These are phyloP conservation scores for Cosmia pyralina DNA, from an alignment of 2,888 invertebrate genomes.

Conservation along the genomic window DNA sequence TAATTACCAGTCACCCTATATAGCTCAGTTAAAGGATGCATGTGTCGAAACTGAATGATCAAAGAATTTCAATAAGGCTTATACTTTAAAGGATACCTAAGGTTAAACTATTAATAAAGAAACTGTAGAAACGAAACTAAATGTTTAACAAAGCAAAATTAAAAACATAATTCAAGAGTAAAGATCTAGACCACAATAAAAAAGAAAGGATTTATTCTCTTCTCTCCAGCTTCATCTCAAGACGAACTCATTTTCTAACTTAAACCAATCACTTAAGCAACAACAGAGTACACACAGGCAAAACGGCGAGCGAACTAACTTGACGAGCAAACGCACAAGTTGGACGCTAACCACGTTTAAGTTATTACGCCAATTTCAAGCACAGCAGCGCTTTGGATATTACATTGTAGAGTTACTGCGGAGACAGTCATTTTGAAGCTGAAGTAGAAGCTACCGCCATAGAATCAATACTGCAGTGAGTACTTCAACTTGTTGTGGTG, in stretches of 20 bases:
- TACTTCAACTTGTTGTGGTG: background rate
- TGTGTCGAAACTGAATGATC: background rate
- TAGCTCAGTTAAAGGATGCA: background rate
- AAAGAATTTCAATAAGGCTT: background rate
- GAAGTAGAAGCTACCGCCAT: background rate
- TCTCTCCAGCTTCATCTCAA: constrained; percentile 35
- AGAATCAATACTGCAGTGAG: constrained; percentile 17
- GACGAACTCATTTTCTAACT: constrained; percentile 54
- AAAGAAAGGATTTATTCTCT: constrained; percentile 13
- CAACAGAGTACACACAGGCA: constrained; percentile 54
- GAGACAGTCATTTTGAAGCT: constrained; percentile 33
- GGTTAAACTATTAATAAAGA: background rate
- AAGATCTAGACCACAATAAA: constrained; percentile 25
- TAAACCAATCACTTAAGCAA: constrained; percentile 61
- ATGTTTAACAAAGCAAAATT: constrained; percentile 3
- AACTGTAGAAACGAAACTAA: background rate
- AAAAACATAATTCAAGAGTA: constrained; percentile 14
- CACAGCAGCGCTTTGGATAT: constrained; percentile 46
- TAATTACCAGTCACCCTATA: no score
- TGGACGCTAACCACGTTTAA: constrained; percentile 57
- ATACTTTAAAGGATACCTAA: background rate
- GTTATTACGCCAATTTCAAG: constrained; percentile 55
- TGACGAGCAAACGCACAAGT: constrained; percentile 53
- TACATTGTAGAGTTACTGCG: constrained; percentile 43
- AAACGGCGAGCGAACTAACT: constrained; percentile 34